Conservation (phyloP, 2,113 vertebrate genomes). For the Euleptes europaea region DNA sequence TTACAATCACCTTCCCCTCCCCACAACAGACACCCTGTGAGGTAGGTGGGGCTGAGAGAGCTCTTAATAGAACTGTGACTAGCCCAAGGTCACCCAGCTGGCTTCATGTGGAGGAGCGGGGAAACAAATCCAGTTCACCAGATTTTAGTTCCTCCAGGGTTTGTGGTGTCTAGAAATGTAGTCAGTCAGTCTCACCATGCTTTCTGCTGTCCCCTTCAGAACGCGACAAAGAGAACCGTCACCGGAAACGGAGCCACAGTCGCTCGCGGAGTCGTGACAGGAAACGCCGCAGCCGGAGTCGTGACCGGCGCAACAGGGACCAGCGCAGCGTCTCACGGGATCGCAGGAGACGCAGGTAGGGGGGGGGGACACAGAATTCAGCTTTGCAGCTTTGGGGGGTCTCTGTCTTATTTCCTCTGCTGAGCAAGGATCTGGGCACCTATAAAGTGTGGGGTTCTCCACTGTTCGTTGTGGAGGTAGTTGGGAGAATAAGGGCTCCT, state of each 20-base stretch:
- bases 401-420: not conserved
- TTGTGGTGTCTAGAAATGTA: not conserved
- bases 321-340: constrained; percentile 73
- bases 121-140: too few species aligned
- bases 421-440: not conserved
- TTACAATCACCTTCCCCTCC: too few species aligned
- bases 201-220: constrained; percentile 62
- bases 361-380: not conserved
- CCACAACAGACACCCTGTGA: too few species aligned
- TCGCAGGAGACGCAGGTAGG: constrained; percentile 50
- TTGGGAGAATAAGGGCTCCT: not conserved
- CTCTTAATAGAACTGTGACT: too few species aligned
- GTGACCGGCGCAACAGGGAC: constrained; percentile 84
- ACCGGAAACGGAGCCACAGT: constrained; percentile 86
- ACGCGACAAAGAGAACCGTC: constrained; percentile 90
- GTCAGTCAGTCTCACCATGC: not conserved
- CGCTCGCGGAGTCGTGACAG: constrained; percentile 88
- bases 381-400: not conserved
- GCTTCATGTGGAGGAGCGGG: too few species aligned
- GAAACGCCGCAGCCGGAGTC: constrained; percentile 85
- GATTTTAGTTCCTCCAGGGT: not conserved
- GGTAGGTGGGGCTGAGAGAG: too few species aligned
- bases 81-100: too few species aligned
- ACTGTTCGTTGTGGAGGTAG: not conserved
- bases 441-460: not conserved